A percentile compares a stretch with the other conserved stretches of the same genome.
Conservation (phyloP, 2,888 invertebrate species). For the Petrolisthes cinctipes region DNA sequence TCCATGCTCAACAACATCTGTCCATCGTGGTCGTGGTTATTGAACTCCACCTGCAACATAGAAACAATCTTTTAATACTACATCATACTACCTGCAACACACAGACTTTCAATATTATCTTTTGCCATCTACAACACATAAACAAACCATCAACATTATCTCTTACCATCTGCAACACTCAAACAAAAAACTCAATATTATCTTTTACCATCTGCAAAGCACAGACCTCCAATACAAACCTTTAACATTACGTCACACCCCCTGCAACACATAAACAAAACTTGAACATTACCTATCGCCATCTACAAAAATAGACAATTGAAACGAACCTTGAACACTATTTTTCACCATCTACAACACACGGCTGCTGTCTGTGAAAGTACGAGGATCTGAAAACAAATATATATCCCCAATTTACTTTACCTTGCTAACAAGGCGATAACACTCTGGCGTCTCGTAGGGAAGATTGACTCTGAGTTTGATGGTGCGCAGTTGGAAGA, state of each 20-base stretch:
- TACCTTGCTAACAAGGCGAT: constrained; percentile 81
- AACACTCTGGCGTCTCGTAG: constrained; percentile 92
- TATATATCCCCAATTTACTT: constrained; percentile 55
- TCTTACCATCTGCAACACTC: background rate
- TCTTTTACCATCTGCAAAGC: no score
- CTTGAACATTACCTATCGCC: no score
- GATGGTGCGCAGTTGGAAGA: constrained; percentile 87
- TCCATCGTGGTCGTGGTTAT: constrained; percentile 94
- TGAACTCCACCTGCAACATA: constrained; percentile 77
- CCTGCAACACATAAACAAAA: no score
- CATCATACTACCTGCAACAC: background rate
- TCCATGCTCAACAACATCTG: constrained; percentile 87
- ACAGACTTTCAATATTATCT: background rate
- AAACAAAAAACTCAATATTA: background rate
- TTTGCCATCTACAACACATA: background rate
- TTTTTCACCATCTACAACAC: background rate
- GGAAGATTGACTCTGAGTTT: constrained; percentile 90
- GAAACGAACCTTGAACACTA: no score
- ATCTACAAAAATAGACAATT: background rate
- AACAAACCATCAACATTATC: background rate
- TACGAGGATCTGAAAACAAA: no score
- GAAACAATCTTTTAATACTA: background rate
- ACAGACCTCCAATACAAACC: no score
- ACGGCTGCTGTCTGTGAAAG: no score
- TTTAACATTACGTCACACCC: no score